Percentiles rank a stretch among this genome's conserved stretches.
phyloP scores from a whole-genome alignment of 2,113 vertebrate species.

The Carassius gibelio region DNA sequence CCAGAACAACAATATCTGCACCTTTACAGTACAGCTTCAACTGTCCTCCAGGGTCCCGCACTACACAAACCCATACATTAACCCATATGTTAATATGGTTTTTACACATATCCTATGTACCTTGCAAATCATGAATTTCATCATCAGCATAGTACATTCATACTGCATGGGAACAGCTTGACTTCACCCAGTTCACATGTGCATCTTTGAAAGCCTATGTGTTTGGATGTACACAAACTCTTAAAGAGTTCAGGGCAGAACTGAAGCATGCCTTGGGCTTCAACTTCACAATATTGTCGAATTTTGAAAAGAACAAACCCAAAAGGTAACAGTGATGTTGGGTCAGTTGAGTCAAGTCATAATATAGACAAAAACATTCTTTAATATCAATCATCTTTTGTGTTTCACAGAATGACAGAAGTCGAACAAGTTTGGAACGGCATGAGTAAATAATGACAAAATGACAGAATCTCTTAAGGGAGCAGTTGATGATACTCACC shows the following conservation, averaged over 20 bases:
- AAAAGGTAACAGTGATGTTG: no score
- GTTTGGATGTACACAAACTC: not conserved
- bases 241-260: not conserved
- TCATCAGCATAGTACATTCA: not conserved
- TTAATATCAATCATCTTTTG: not conserved
- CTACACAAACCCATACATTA: constrained; percentile 67
- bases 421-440: not conserved
- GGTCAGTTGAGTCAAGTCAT: not conserved
- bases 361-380: not conserved
- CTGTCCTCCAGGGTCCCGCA: constrained; percentile 83
- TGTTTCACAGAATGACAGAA: not conserved
- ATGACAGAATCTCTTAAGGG: not conserved
- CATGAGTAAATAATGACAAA: not conserved
- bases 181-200: not conserved
- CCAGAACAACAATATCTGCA: constrained; percentile 86
- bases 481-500: constrained; percentile 74
- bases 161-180: not conserved
- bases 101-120: not conserved
- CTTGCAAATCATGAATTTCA: not conserved
- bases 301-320: not conserved
- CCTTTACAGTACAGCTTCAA: constrained; percentile 93
- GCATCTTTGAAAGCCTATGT: not conserved
- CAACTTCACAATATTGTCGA: not conserved
- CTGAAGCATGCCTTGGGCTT: not conserved
- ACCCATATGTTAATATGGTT: not conserved